Evolutionary conservation across 1,140 invertebrate genomes (phyloP), one percentile per base, ranked within the genome.

Genomic region (Diorhabda sublineata): DNA sequence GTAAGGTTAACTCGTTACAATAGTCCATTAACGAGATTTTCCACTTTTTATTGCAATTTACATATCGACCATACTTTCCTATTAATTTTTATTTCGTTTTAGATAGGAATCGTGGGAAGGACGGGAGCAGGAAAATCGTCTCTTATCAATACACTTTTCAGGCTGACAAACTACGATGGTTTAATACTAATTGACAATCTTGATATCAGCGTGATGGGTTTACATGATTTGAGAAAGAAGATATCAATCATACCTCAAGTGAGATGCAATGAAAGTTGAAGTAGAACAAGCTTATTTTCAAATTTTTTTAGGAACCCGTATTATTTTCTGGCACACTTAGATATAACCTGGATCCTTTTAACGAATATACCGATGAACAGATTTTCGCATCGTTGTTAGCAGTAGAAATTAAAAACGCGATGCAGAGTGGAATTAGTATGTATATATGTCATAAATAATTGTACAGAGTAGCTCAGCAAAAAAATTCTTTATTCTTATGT

Each of bases 61-160:
- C 26, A 26, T 26, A 26, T 26, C 26, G 26, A 26, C 26, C 26
- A 26, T 26, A 26, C 26, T 26, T 26, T 0, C 26, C 26, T 26
- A 26, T 26, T 26, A 26, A 6, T 43, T 41, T 65, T 45, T 45
- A 59, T 61, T 11, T 0, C 57, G 5, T 77, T 76, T 45, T 67
- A 91, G 86, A 84, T 95, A 63, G 93, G 93, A 2, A 91, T 96
- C 68, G 93, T 95, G 11, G 94, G 94, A 3, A 84, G 92, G 77
- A 95, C 92, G 6, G 96, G 96, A 1, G 94, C 95, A 52, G 96
- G 96, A 9, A 98, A 98, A 80, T 94, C 93, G 0, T 96, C 95
- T 0, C 82, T 97, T 3, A 92, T 96, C 65, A 83, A 90, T 43
- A 90, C 92, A 2, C 78, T 97, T 1, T 96, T 97, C 76, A 85